These are phyloP conservation scores for Leguminivora glycinivorella DNA, from an alignment of 1,140 invertebrate genomes.

Conservation along the genomic window DNA sequence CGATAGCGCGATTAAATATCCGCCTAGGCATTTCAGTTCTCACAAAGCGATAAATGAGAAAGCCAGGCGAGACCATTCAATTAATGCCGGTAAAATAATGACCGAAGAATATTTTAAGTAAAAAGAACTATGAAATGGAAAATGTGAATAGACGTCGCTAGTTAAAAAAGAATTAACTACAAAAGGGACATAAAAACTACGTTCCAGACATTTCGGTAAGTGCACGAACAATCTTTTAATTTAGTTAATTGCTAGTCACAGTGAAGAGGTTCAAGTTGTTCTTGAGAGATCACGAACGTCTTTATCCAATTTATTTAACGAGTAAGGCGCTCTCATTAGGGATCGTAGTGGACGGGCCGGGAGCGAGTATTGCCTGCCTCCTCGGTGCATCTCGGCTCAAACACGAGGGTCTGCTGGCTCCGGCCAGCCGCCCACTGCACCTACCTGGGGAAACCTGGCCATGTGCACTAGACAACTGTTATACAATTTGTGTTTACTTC, in stretches of 20 bases:
- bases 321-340: slow-evolving; percentile 74
- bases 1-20: slow-evolving; percentile 48
- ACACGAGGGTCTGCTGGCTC: slow-evolving; percentile 28
- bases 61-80: slow-evolving; percentile 20
- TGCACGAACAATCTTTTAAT: slow-evolving; percentile 76
- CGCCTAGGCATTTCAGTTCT: slow-evolving; percentile 29
- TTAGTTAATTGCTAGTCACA: slow-evolving; percentile 77
- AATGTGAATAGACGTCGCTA: slow-evolving; percentile 33
- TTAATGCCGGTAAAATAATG: slow-evolving; percentile 32
- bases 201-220: slow-evolving; percentile 61
- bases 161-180: slow-evolving; percentile 45
- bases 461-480: neutral
- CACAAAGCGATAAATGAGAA: slow-evolving; percentile 23
- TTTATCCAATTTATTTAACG: slow-evolving; percentile 79
- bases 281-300: slow-evolving; percentile 76
- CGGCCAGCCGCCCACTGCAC: slow-evolving; percentile 1
- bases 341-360: slow-evolving; percentile 60
- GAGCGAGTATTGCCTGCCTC: slow-evolving; percentile 51
- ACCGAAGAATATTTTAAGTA: slow-evolving; percentile 29
- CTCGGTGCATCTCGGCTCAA: slow-evolving; percentile 56
- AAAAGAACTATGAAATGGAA: slow-evolving; percentile 29
- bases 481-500: neutral
- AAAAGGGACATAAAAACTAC: slow-evolving; percentile 41
- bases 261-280: slow-evolving; percentile 71
- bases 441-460: neutral